These are phyloP conservation scores for Tauraco hartlaubi DNA, from an alignment of 2,797 vertebrate species.

Conservation along the genomic window DNA sequence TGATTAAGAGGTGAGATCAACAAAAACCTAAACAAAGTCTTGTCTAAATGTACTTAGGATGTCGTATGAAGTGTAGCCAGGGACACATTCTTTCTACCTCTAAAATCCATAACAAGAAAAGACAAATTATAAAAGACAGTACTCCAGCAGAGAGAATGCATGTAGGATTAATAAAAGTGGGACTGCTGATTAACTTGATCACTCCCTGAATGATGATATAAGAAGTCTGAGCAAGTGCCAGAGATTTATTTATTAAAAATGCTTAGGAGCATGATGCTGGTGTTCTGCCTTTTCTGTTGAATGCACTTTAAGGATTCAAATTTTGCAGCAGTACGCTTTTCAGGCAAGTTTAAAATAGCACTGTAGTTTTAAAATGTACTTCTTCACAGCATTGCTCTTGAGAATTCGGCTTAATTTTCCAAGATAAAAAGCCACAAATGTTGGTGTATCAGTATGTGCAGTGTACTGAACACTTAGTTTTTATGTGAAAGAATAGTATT, in stretches of 20 bases:
- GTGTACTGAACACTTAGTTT: not conserved
- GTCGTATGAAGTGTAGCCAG: not conserved
- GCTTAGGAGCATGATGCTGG: not conserved
- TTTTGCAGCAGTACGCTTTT: not conserved
- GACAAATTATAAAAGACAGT: not conserved
- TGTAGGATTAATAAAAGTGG: not conserved
- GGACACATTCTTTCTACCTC: not conserved
- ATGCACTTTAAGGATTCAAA: not conserved
- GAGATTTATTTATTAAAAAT: conserved; percentile 10
- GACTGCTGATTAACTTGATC: not conserved
- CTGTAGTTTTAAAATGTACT: not conserved
- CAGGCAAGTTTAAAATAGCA: conserved; percentile 12
- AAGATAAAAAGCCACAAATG: conserved; percentile 21
- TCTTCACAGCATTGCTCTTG: not conserved
- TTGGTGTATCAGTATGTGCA: conserved; percentile 37
- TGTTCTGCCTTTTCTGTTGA: not conserved
- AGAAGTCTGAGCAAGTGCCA: not conserved
- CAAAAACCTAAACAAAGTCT: not conserved
- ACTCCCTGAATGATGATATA: not conserved
- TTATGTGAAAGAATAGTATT: not conserved
- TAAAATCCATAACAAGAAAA: not conserved
- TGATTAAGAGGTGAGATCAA: not conserved
- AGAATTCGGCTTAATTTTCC: conserved; percentile 38
- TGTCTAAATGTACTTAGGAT: not conserved
- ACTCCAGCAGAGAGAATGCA: not conserved